These are phyloP conservation scores for Lethrus apterus DNA, from an alignment of 1,140 invertebrate species.

Conservation along the genomic window DNA sequence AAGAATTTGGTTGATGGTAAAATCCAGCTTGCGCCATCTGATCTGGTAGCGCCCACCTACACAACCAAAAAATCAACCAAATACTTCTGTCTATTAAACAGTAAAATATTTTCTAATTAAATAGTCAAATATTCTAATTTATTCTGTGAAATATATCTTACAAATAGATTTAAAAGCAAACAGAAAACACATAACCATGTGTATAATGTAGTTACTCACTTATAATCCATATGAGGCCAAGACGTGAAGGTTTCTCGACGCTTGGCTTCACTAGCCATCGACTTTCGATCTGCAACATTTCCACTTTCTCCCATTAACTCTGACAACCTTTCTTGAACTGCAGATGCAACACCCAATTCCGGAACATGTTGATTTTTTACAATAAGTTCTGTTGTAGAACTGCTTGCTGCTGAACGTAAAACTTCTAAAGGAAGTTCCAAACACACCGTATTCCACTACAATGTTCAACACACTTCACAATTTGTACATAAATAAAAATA, in stretches of 20 bases:
- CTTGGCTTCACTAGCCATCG: slow-evolving; percentile 88
- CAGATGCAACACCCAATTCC: slow-evolving; percentile 78
- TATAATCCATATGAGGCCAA: slow-evolving; percentile 96
- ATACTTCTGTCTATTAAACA: not conserved
- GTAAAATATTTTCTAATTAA: no score
- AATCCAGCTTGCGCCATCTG: slow-evolving; percentile 95
- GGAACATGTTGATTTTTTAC: slow-evolving; percentile 73
- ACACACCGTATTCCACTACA: slow-evolving; percentile 84
- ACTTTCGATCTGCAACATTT: slow-evolving; percentile 52
- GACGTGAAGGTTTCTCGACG: slow-evolving; percentile 81
- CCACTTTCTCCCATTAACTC: slow-evolving; percentile 57
- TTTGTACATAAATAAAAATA: not conserved
- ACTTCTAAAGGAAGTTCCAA: slow-evolving; percentile 69
- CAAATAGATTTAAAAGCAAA: not conserved
- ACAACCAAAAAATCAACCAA: slow-evolving; percentile 22
- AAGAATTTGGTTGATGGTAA: slow-evolving; percentile 84
- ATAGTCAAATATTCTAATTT: not conserved
- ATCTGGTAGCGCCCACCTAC: slow-evolving; percentile 85
- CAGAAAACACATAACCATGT: slow-evolving; percentile 12
- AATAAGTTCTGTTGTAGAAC: slow-evolving; percentile 74
- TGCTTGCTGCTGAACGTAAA: slow-evolving; percentile 68
- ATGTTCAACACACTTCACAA: not conserved
- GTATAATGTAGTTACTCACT: no score
- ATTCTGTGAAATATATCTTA: not conserved
- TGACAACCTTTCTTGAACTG: slow-evolving; percentile 76